Percentiles rank a stretch among this genome's conserved stretches.
These are phyloP conservation scores for Endotricha flammealis DNA, from an alignment of 2,888 invertebrate species.

Conservation along the genomic window DNA sequence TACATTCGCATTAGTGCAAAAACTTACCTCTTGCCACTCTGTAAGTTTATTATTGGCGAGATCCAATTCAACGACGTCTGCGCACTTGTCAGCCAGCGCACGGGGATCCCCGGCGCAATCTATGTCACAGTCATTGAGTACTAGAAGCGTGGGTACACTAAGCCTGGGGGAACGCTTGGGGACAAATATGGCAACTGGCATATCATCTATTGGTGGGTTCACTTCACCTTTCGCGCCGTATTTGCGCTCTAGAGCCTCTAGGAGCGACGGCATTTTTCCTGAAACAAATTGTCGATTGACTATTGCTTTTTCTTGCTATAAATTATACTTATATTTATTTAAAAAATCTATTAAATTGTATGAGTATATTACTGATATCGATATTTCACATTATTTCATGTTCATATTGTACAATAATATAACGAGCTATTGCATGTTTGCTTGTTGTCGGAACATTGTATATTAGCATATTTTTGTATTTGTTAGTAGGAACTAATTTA, in stretches of 20 bases:
- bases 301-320: no score
- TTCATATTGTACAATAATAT: no score
- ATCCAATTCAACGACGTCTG: slow-evolving; percentile 95
- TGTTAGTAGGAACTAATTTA: no score
- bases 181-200: slow-evolving; percentile 91
- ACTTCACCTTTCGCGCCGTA: slow-evolving; percentile 84
- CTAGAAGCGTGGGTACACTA: slow-evolving; percentile 89
- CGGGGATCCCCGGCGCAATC: slow-evolving; percentile 91
- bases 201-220: slow-evolving; percentile 78
- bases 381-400: no score
- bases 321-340: no score
- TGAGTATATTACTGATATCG: no score
- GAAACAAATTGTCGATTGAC: slow-evolving; percentile 26
- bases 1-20: no score
- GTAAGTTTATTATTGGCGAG: slow-evolving; percentile 94
- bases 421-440: no score
- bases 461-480: no score
- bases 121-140: slow-evolving; percentile 94
- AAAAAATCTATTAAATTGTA: no score
- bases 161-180: slow-evolving; percentile 87
- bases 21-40: slow-evolving; percentile 92
- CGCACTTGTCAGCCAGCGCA: slow-evolving; percentile 88
- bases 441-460: no score
- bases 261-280: slow-evolving; percentile 88
- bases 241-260: slow-evolving; percentile 93